Percentiles rank a stretch among this genome's conserved stretches.
Evolutionary conservation across 2,888 invertebrate genomes (phyloP).

Genomic region (Azorinus chamasolen): DNA sequence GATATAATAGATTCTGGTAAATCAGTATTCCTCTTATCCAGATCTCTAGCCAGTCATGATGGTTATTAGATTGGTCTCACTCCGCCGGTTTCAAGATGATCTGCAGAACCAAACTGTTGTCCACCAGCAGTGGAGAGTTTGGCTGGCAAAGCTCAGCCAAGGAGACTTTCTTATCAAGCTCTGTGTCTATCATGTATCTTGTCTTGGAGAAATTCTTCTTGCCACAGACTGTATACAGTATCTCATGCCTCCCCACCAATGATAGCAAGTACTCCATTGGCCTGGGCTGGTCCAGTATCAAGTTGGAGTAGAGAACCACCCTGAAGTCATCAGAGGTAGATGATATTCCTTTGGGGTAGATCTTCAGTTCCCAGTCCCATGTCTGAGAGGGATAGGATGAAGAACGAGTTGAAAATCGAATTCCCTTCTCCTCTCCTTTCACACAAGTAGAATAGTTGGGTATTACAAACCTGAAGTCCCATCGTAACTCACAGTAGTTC

Average conservation of each 20-base stretch:
- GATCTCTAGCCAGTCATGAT: too few species aligned
- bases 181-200: constrained; percentile 86
- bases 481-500: constrained; percentile 86
- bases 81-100: constrained; percentile 82
- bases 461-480: constrained; percentile 86
- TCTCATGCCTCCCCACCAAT: constrained; percentile 84
- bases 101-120: constrained; percentile 80
- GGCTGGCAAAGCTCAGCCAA: constrained; percentile 77
- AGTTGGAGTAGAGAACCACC: constrained; percentile 82
- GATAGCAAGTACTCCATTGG: constrained; percentile 85
- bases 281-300: constrained; percentile 85
- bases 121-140: constrained; percentile 78
- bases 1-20: too few species aligned
- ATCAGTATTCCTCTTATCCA: too few species aligned
- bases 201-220: constrained; percentile 87
- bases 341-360: constrained; percentile 84
- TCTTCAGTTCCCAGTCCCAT: constrained; percentile 87
- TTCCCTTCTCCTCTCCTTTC: constrained; percentile 82
- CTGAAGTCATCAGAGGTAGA: constrained; percentile 82
- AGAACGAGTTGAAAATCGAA: constrained; percentile 85
- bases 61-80: constrained; percentile 45
- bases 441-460: constrained; percentile 75
- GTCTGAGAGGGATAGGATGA: constrained; percentile 85
- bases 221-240: constrained; percentile 85
- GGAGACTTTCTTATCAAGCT: constrained; percentile 86